A percentile compares a stretch with the other conserved stretches of the same genome.
These are phyloP conservation scores for Micromesistius poutassou DNA, from an alignment of 2,797 vertebrate species.

Conservation along the genomic window DNA sequence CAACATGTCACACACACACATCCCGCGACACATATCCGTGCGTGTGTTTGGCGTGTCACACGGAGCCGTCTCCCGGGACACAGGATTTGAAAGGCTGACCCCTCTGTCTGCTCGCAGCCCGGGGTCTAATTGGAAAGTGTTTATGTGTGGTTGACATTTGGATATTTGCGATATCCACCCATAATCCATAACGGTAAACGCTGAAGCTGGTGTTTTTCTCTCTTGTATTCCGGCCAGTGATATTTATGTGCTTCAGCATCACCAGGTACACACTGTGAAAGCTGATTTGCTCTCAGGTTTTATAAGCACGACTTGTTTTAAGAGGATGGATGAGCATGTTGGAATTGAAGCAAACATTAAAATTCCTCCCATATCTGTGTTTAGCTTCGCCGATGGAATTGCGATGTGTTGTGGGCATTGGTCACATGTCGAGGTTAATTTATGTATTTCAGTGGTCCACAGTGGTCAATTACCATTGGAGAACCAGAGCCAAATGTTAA, in stretches of 20 bases:
- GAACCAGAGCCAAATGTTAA: background rate
- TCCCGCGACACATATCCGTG: background rate
- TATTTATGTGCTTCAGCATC: conserved; percentile 58
- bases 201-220: conserved; percentile 19
- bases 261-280: conserved; percentile 26
- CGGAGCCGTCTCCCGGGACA: conserved; percentile 9
- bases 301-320: background rate
- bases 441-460: background rate
- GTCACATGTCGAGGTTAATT: background rate
- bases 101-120: conserved; percentile 50
- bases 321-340: background rate
- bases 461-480: conserved; percentile 1
- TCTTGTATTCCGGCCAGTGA: conserved; percentile 58
- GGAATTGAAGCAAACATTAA: background rate
- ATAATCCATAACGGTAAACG: conserved; percentile 62
- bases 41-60: conserved; percentile 9
- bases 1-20: background rate
- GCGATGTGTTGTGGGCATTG: background rate
- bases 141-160: conserved; percentile 78
- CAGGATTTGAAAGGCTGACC: conserved; percentile 50
- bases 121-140: conserved; percentile 73
- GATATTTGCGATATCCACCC: conserved; percentile 71
- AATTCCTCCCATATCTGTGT: background rate
- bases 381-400: background rate
- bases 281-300: conserved; percentile 3